A percentile compares a stretch with the other conserved stretches of the same genome.
These are phyloP conservation scores for Macropis europaea DNA, from an alignment of 2,888 invertebrate species.

Conservation along the genomic window DNA sequence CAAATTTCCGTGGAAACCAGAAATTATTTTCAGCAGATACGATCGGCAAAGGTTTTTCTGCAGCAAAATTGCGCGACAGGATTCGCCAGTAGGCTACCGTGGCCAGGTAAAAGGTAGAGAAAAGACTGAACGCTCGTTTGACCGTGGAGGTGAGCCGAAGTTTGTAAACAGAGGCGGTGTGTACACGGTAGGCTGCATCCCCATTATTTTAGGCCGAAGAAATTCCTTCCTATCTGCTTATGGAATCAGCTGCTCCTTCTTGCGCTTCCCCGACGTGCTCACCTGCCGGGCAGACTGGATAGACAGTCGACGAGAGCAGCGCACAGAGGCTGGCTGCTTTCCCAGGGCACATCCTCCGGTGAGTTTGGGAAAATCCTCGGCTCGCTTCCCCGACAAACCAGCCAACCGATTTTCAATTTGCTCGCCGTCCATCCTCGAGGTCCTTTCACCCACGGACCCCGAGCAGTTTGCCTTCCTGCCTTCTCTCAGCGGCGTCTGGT, in stretches of 20 bases:
- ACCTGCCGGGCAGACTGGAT: conserved; percentile 65
- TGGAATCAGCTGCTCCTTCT: conserved; percentile 76
- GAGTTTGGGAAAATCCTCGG: conserved; percentile 54
- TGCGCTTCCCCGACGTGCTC: conserved; percentile 62
- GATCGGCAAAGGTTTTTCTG: not conserved
- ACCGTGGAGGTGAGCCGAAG: conserved; percentile 43
- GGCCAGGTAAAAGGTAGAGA: conserved; percentile 29
- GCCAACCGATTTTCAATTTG: conserved; percentile 56
- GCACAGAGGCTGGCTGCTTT: conserved; percentile 32
- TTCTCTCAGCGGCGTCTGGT: conserved; percentile 31
- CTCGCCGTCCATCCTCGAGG: conserved; percentile 21
- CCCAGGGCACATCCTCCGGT: not conserved
- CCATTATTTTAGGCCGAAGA: conserved; percentile 76
- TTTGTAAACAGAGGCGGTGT: conserved; percentile 73
- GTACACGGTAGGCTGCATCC: conserved; percentile 70
- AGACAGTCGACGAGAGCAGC: not conserved
- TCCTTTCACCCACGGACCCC: not conserved
- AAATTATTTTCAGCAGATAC: not conserved
- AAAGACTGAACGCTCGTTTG: not conserved
- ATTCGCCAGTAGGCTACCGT: too few relatives aligned
- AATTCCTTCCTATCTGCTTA: conserved; percentile 75
- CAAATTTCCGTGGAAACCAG: too few relatives aligned
- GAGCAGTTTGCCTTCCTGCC: conserved; percentile 57
- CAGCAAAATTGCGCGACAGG: conserved; percentile 8
- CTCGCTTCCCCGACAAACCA: conserved; percentile 49